Conservation (phyloP, 2,113 vertebrate species). For the Takifugu flavidus region DNA sequence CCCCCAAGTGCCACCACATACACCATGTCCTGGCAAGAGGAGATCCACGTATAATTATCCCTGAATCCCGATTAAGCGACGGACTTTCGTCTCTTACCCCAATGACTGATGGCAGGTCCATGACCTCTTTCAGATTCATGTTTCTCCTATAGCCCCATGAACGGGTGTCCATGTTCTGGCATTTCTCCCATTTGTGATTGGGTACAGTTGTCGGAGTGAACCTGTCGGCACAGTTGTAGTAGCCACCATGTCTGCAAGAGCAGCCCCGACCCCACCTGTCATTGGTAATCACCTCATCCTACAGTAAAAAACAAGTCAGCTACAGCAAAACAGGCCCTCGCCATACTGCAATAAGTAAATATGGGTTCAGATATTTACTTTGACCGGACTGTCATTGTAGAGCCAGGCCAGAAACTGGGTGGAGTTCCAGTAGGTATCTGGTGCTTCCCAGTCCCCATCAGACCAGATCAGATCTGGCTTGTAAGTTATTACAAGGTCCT, state of each 20-base stretch:
- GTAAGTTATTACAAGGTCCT: constrained; percentile 74
- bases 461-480: constrained; percentile 95
- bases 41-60: background rate
- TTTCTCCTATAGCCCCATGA: constrained; percentile 92
- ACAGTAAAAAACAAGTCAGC: background rate
- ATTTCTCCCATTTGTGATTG: constrained; percentile 96
- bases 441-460: constrained; percentile 94
- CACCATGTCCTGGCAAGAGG: constrained; percentile 82
- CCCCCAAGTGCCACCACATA: constrained; percentile 86
- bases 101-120: constrained; percentile 76
- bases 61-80: background rate
- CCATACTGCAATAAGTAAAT: background rate
- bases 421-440: constrained; percentile 94
- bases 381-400: constrained; percentile 94
- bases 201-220: constrained; percentile 79
- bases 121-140: constrained; percentile 77
- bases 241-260: constrained; percentile 88
- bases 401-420: constrained; percentile 93
- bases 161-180: constrained; percentile 81
- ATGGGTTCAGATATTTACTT: constrained; percentile 65
- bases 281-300: constrained; percentile 90
- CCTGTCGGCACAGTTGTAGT: constrained; percentile 91
- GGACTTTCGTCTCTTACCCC: constrained; percentile 63
- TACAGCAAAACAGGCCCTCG: background rate
- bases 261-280: constrained; percentile 90